These are phyloP conservation scores for Acanthisitta chloris DNA, from an alignment of 2,113 vertebrate species.

Conservation along the genomic window DNA sequence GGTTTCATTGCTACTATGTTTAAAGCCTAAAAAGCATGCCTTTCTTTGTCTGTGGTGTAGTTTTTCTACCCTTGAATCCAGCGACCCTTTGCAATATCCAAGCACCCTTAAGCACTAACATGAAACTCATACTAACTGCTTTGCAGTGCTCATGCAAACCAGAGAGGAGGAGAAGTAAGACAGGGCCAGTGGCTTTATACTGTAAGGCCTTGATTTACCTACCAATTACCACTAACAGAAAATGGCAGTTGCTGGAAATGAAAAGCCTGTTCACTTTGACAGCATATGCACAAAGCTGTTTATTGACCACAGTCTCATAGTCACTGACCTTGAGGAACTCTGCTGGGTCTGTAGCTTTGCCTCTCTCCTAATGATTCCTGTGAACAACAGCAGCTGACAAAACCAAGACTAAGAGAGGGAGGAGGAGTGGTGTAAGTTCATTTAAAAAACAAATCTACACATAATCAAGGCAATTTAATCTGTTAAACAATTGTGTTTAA, in stretches of 20 bases:
- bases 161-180: background rate
- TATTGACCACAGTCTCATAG: background rate
- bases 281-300: background rate
- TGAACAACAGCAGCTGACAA: conserved; percentile 34
- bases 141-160: background rate
- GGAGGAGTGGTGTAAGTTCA: background rate
- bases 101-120: background rate
- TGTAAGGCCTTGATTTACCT: background rate
- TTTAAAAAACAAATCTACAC: background rate
- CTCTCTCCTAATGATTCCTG: background rate
- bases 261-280: conserved; percentile 13
- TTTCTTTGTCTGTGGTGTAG: background rate
- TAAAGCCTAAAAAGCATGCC: background rate
- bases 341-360: background rate
- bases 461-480: background rate
- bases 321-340: conserved; percentile 17
- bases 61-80: background rate
- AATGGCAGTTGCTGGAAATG: background rate
- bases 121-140: background rate
- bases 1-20: background rate
- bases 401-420: background rate
- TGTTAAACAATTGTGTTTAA: background rate
- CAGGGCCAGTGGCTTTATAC: background rate
- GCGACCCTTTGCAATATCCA: background rate
- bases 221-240: background rate